Evolutionary conservation across 2,797 vertebrate genomes (phyloP).

Genomic region (Sarcoramphus papa): DNA sequence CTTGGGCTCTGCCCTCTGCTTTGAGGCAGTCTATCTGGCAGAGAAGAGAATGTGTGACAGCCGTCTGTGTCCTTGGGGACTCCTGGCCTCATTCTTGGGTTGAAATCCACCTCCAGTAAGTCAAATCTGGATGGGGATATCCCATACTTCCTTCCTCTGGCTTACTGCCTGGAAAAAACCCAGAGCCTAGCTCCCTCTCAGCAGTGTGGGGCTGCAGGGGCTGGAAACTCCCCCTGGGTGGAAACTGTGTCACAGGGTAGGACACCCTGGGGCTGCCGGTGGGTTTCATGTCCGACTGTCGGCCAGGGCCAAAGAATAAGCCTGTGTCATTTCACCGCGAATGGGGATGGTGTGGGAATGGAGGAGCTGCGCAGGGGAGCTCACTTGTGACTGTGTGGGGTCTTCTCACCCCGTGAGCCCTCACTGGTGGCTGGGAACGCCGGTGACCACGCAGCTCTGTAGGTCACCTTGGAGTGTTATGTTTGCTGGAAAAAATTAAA

Average conservation of each 20-base stretch:
- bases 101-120: background rate
- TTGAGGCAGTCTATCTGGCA: background rate
- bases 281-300: background rate
- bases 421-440: rapidly evolving
- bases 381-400: rapidly evolving
- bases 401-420: background rate
- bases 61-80: background rate
- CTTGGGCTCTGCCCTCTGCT: background rate
- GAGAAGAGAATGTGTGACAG: background rate
- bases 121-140: background rate
- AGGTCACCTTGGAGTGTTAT: background rate
- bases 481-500: background rate
- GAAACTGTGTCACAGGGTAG: background rate
- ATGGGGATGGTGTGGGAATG: background rate
- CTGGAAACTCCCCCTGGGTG: background rate
- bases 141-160: background rate
- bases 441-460: rapidly evolving
- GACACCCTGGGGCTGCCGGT: background rate
- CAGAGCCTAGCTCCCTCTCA: background rate
- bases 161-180: background rate
- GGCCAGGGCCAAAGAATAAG: background rate
- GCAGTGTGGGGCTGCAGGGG: background rate
- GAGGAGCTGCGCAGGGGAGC: background rate
- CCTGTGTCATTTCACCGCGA: background rate
- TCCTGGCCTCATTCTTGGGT: background rate